A percentile compares a stretch with the other conserved stretches of the same genome.
Conservation (phyloP, 2,888 invertebrate genomes). For the Drosophila lutescens region DNA sequence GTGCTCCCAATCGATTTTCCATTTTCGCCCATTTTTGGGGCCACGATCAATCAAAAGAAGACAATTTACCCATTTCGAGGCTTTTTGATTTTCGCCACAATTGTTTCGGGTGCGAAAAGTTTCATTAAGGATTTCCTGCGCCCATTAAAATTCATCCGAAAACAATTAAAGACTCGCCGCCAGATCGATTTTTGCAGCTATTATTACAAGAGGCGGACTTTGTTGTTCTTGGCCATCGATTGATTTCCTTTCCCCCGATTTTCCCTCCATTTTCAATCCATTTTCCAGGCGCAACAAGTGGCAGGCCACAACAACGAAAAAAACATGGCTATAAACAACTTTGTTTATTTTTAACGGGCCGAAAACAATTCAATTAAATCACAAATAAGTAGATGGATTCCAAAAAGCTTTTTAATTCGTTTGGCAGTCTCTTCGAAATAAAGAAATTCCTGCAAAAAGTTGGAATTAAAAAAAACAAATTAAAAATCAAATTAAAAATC, state of each 20-base stretch:
- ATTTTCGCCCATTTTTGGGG: neutral
- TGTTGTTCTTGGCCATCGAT: constrained; percentile 39
- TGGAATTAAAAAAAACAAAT: neutral
- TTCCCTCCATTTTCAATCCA: neutral
- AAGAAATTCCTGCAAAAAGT: constrained; percentile 3
- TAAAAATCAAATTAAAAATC: constrained; percentile 1
- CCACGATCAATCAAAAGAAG: constrained; percentile 54
- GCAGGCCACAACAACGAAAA: constrained; percentile 23
- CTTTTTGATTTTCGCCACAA: constrained; percentile 13
- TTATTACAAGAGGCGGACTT: constrained; percentile 21
- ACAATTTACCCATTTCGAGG: constrained; percentile 1
- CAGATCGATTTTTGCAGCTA: constrained; percentile 3
- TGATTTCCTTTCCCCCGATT: constrained; percentile 19
- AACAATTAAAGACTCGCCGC: constrained; percentile 52
- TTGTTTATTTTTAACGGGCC: constrained; percentile 70
- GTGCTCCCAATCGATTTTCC: neutral
- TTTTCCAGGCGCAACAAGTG: constrained; percentile 47
- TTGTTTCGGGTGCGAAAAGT: constrained; percentile 27
- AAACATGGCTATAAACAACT: constrained; percentile 30
- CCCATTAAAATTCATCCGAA: constrained; percentile 65
- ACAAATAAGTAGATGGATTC: constrained; percentile 73
- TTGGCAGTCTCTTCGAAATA: constrained; percentile 24
- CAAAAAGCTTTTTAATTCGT: constrained; percentile 67
- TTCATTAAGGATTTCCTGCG: constrained; percentile 74
- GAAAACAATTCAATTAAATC: constrained; percentile 76